phyloP scores from a whole-genome alignment of 2,888 invertebrate genomes.

The Drosophila acutilabella region DNA sequence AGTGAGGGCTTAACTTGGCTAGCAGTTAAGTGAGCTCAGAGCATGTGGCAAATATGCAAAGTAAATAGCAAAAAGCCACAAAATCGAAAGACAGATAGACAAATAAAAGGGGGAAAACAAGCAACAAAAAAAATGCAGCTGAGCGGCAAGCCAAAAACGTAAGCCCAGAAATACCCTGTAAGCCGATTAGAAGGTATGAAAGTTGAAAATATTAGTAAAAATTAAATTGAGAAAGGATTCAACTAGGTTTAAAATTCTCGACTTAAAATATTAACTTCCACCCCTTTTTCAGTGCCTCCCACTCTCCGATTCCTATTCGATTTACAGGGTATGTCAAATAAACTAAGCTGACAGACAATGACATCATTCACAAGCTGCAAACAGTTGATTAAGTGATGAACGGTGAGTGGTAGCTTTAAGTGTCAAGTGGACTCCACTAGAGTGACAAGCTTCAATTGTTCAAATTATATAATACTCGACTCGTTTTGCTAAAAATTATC shows the following conservation, averaged over 20 bases:
- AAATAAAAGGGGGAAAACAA: constrained; percentile 28
- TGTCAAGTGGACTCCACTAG: constrained; percentile 48
- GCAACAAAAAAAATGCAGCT: neutral
- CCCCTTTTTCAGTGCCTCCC: neutral
- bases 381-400: constrained; percentile 44
- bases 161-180: neutral
- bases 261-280: neutral
- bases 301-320: too few species aligned
- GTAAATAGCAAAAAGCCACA: constrained; percentile 58
- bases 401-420: constrained; percentile 34
- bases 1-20: constrained; percentile 39
- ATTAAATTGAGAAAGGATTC: too few species aligned
- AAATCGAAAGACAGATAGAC: constrained; percentile 44
- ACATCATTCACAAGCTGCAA: constrained; percentile 50
- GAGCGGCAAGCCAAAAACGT: neutral
- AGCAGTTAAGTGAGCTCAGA: constrained; percentile 32
- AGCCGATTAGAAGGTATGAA: neutral
- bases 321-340: constrained; percentile 19
- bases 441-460: constrained; percentile 49
- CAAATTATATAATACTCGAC: constrained; percentile 53
- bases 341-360: constrained; percentile 52
- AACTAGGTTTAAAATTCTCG: too few species aligned
- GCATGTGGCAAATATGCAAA: constrained; percentile 53
- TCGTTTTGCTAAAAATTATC: constrained; percentile 35
- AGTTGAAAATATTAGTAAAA: too few species aligned